Evolutionary conservation across 2,113 vertebrate genomes (phyloP).

Genomic region (Tautogolabrus adspersus): DNA sequence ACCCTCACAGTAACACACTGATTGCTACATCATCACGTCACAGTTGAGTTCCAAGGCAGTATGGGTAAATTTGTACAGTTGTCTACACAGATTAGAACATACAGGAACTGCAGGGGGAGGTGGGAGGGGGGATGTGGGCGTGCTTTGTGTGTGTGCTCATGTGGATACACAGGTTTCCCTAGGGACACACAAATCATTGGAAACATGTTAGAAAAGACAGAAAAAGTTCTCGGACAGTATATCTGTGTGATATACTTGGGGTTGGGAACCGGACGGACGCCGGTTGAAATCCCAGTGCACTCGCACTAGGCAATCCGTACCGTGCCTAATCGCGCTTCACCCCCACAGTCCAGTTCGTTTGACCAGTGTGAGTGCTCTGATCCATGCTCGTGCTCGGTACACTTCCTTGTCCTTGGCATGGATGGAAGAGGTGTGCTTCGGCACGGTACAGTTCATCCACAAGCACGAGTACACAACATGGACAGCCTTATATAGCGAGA

Average conservation of each 20-base stretch:
- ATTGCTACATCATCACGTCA: conserved; percentile 80
- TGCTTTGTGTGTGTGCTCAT: conserved; percentile 41
- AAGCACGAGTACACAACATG: no score
- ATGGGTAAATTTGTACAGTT: conserved; percentile 82
- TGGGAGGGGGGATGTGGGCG: background rate
- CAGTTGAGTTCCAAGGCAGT: conserved; percentile 78
- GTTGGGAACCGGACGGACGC: no score
- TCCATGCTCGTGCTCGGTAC: no score
- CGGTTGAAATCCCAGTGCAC: no score
- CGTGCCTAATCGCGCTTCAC: no score
- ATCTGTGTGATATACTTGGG: background rate
- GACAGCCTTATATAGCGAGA: no score
- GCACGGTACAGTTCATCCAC: no score
- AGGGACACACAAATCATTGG: conserved; percentile 42
- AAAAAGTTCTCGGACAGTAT: conserved; percentile 4
- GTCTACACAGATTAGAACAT: conserved; percentile 80
- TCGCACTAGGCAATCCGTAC: no score
- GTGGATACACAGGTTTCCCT: conserved; percentile 50
- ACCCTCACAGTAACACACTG: conserved; percentile 82
- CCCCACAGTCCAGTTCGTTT: no score
- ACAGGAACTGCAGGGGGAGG: conserved; percentile 64
- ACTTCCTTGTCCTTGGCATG: no score
- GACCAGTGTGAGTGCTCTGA: no score
- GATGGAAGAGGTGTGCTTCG: no score
- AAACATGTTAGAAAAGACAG: conserved; percentile 9